These are phyloP conservation scores for Ennomos fuscantarius DNA, from an alignment of 2,888 invertebrate genomes.

Conservation along the genomic window DNA sequence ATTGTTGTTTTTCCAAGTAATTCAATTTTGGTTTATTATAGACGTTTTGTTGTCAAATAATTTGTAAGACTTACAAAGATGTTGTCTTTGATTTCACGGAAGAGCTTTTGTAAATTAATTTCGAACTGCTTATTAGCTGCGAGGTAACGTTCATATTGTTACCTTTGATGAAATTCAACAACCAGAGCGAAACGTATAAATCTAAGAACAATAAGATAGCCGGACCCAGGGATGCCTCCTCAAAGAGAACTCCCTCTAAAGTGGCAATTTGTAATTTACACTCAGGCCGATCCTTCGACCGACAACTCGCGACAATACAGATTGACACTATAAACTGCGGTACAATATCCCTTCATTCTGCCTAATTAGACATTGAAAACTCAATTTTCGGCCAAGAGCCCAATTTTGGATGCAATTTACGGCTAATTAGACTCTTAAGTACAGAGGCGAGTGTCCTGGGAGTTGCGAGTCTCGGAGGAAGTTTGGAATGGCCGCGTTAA, in stretches of 20 bases:
- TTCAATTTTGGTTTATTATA: constrained; percentile 44
- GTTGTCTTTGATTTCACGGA: constrained; percentile 45
- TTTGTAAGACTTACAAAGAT: constrained; percentile 39
- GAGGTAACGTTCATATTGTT: constrained; percentile 33
- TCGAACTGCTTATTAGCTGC: constrained; percentile 37
- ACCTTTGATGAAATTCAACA: constrained; percentile 39
- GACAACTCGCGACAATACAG: constrained; percentile 56
- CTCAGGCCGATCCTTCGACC: constrained; percentile 15
- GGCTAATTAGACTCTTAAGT: constrained; percentile 79
- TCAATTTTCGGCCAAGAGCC: constrained; percentile 75
- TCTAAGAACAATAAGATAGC: constrained; percentile 23
- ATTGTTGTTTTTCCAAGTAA: constrained; percentile 42
- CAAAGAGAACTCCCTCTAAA: constrained; percentile 10
- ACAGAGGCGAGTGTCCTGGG: constrained; percentile 59
- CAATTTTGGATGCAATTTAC: constrained; percentile 79
- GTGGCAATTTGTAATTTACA: constrained; percentile 28
- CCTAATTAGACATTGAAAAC: constrained; percentile 79
- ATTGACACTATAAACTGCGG: constrained; percentile 68
- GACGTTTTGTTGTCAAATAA: constrained; percentile 49
- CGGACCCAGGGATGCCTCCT: background rate
- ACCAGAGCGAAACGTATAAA: constrained; percentile 16
- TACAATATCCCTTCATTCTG: constrained; percentile 71
- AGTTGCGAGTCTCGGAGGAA: constrained; percentile 56
- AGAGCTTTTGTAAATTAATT: constrained; percentile 42
- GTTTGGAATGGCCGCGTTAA: constrained; percentile 67